These are phyloP conservation scores for Drosophila quasianomalipes DNA, from an alignment of 2,888 invertebrate genomes.

Conservation along the genomic window DNA sequence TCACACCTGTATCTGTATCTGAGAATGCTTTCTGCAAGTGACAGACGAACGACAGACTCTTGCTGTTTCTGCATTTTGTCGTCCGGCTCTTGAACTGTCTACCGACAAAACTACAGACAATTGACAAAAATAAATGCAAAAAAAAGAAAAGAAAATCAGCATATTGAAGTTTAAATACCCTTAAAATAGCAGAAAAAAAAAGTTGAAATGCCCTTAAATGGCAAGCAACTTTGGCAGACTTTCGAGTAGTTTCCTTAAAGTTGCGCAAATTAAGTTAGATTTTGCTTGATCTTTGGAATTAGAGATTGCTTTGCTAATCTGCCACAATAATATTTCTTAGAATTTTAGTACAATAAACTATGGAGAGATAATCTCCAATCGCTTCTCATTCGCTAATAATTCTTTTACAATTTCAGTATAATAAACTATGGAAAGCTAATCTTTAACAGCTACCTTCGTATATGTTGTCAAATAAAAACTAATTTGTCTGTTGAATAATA, in stretches of 20 bases:
- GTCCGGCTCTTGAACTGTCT: conserved; percentile 72
- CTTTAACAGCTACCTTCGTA: neutral
- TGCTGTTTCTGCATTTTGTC: conserved; percentile 59
- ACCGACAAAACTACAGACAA: conserved; percentile 50
- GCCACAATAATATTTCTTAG: neutral
- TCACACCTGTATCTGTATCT: conserved; percentile 22
- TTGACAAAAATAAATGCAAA: conserved; percentile 39
- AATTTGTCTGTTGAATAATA: neutral
- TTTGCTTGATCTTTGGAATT: neutral
- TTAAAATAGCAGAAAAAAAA: neutral
- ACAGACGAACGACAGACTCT: conserved; percentile 33
- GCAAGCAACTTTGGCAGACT: neutral
- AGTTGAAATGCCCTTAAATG: neutral
- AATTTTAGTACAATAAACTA: neutral
- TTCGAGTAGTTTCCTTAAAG: neutral
- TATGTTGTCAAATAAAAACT: neutral
- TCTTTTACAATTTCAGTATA: neutral
- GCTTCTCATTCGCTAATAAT: neutral
- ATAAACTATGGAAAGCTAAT: neutral
- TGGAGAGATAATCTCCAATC: neutral
- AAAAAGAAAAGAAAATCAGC: neutral
- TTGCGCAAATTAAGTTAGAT: neutral
- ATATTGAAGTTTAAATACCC: conserved; percentile 33
- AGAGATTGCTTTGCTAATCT: neutral
- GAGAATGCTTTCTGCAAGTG: conserved; percentile 36